Evolutionary conservation across 1,140 invertebrate genomes (phyloP).

Genomic region (Hyphantria cunea): DNA sequence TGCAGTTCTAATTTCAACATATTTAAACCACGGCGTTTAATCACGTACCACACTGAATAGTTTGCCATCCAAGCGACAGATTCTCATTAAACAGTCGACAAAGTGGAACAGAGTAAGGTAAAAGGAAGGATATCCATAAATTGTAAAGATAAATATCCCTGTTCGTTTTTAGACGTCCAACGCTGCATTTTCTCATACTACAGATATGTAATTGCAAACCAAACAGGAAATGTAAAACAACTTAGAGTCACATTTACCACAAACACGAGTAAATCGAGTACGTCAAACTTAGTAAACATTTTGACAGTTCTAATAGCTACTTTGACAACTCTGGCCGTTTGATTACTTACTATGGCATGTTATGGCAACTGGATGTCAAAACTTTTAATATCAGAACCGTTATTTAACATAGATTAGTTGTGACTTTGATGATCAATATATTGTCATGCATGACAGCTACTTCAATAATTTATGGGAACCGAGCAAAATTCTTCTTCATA

Average conservation of each 20-base stretch:
- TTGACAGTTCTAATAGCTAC: slow-evolving; percentile 15
- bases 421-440: neutral
- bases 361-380: slow-evolving; percentile 3
- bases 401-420: neutral
- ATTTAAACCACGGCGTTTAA: too few relatives aligned
- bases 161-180: too few relatives aligned
- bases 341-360: neutral
- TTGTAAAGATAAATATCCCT: too few relatives aligned
- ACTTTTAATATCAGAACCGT: neutral
- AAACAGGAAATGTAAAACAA: neutral
- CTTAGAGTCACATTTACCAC: neutral
- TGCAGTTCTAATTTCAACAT: too few relatives aligned
- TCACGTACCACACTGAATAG: too few relatives aligned
- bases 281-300: slow-evolving; percentile 11
- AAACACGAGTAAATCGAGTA: slow-evolving; percentile 12
- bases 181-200: neutral
- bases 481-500: too few relatives aligned
- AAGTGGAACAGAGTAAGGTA: too few relatives aligned
- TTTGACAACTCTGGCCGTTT: slow-evolving; percentile 11
- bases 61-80: too few relatives aligned
- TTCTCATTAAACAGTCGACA: too few relatives aligned
- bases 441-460: neutral
- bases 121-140: too few relatives aligned
- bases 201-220: neutral
- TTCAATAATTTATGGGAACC: too few relatives aligned